phyloP scores from a whole-genome alignment of 2,888 invertebrate genomes.

The Amitus sp. region DNA sequence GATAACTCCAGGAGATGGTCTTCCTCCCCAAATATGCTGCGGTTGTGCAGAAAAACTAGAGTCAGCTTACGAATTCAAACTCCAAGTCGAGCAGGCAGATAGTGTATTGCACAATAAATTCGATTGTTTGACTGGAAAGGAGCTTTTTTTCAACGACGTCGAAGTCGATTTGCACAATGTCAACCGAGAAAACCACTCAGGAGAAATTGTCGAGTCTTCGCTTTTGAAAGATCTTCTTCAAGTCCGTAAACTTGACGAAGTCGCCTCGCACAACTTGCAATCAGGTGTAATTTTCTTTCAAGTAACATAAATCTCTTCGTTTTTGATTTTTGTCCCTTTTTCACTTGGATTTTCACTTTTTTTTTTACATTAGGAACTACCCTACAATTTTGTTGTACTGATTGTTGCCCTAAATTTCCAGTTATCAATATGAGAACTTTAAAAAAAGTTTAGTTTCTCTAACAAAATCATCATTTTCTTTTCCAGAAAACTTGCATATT shows the following conservation, averaged over 20 bases:
- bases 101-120: constrained; percentile 53
- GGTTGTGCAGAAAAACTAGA: constrained; percentile 58
- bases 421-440: too few relatives aligned
- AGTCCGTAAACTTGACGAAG: constrained; percentile 50
- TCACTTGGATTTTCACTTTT: too few relatives aligned
- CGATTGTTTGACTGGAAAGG: constrained; percentile 55
- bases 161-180: constrained; percentile 54
- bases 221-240: constrained; percentile 55
- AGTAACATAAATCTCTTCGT: not conserved
- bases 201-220: constrained; percentile 33
- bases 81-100: constrained; percentile 62
- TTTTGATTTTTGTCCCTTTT: not conserved
- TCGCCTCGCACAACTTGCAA: constrained; percentile 20
- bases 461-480: too few relatives aligned
- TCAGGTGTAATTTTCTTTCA: constrained; percentile 21
- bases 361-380: too few relatives aligned
- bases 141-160: constrained; percentile 59
- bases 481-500: too few relatives aligned
- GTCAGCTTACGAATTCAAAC: constrained; percentile 59
- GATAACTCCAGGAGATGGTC: constrained; percentile 57
- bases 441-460: too few relatives aligned
- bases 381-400: too few relatives aligned
- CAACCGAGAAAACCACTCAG: constrained; percentile 28
- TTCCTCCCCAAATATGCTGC: constrained; percentile 59
- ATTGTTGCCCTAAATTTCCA: too few relatives aligned